Evolutionary conservation across 2,113 vertebrate genomes (phyloP).

Genomic region (Phodopus roborovskii): DNA sequence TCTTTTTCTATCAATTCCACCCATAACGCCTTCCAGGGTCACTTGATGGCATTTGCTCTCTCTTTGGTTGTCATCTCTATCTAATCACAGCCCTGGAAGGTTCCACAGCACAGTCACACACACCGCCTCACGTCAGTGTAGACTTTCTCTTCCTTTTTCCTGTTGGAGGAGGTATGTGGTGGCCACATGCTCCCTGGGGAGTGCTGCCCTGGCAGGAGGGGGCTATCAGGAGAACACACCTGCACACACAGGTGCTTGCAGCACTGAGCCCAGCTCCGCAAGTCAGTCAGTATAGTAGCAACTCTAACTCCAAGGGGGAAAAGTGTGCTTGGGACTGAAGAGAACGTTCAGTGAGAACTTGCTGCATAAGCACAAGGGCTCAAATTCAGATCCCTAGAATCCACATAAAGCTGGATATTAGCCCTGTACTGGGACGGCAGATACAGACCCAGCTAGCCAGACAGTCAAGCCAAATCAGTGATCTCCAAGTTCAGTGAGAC

Average conservation of each 20-base stretch:
- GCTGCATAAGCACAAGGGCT: not conserved
- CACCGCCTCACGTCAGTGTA: fast-evolving
- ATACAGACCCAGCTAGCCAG: not conserved
- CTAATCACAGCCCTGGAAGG: not conserved
- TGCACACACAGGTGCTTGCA: not conserved
- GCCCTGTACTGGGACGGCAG: not conserved
- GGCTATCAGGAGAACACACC: not conserved
- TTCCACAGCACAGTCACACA: not conserved
- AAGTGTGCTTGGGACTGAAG: not conserved
- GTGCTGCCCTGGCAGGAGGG: fast-evolving
- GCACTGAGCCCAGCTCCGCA: fast-evolving
- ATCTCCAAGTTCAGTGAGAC: not conserved
- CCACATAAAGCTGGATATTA: not conserved
- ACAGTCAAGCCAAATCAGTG: not conserved
- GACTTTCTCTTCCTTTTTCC: not conserved
- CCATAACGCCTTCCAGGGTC: fast-evolving
- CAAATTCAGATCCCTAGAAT: not conserved
- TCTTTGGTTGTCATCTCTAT: not conserved
- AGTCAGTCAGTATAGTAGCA: too few relatives aligned
- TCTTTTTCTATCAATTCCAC: not conserved
- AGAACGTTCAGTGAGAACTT: too few relatives aligned
- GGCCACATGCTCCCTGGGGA: fast-evolving
- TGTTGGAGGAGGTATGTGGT: too few relatives aligned
- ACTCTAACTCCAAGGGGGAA: not conserved
- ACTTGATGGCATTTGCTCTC: fast-evolving